A percentile compares a stretch with the other conserved stretches of the same genome.
phyloP scores from a whole-genome alignment of 2,888 invertebrate species.

The Ornithoptera alexandrae region DNA sequence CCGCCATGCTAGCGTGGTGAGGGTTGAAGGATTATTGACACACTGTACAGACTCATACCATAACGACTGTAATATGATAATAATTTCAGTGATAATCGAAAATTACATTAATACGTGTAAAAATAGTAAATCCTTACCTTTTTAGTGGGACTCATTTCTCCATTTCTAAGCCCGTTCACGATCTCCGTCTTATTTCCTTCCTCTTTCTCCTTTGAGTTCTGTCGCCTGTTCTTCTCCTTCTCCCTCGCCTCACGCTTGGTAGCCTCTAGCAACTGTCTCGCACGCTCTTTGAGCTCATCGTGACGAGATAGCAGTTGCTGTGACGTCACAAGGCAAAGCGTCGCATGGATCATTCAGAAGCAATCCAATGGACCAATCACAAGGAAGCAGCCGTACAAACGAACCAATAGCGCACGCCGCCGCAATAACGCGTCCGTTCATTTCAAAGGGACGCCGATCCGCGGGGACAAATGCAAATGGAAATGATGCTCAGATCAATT shows the following conservation, averaged over 20 bases:
- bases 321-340: conserved; percentile 35
- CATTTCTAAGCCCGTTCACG: conserved; percentile 58
- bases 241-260: conserved; percentile 84
- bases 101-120: background rate
- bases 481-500: conserved; percentile 31
- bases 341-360: conserved; percentile 41
- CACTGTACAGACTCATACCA: no score
- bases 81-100: background rate
- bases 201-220: conserved; percentile 67
- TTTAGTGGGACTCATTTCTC: conserved; percentile 60
- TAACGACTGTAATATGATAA: background rate
- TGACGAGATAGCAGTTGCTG: conserved; percentile 89
- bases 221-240: conserved; percentile 59
- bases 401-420: conserved; percentile 45
- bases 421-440: conserved; percentile 34
- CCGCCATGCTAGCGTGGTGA: no score
- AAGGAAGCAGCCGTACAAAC: conserved; percentile 46
- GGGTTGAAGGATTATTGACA: no score
- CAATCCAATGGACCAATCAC: conserved; percentile 39
- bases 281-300: conserved; percentile 91
- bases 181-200: conserved; percentile 87
- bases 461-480: conserved; percentile 57
- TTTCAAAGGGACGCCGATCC: conserved; percentile 52
- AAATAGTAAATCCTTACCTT: conserved; percentile 52
- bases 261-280: conserved; percentile 89